phyloP scores from a whole-genome alignment of 2,113 vertebrate species.

The Athene cunicularia region DNA sequence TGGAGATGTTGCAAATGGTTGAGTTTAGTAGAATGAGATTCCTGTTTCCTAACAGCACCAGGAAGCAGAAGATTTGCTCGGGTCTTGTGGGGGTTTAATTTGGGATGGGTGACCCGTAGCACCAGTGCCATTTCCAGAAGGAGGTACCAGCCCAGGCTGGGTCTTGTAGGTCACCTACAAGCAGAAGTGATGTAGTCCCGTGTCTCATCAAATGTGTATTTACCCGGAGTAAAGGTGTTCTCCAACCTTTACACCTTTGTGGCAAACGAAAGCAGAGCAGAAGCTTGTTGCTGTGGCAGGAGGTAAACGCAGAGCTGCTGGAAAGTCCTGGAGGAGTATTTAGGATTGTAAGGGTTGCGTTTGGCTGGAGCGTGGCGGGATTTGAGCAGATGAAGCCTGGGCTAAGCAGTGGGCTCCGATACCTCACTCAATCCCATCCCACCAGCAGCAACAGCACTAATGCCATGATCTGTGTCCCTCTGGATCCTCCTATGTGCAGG shows the following conservation, averaged over 20 bases:
- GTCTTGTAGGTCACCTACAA: not conserved
- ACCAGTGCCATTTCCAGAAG: not conserved
- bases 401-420: not conserved
- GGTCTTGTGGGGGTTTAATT: not conserved
- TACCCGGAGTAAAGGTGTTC: not conserved
- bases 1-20: not conserved
- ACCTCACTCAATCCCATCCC: not conserved
- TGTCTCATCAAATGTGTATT: not conserved
- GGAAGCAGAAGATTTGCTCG: not conserved
- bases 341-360: not conserved
- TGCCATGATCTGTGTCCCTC: fast-evolving
- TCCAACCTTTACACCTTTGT: not conserved
- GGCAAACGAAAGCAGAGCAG: not conserved
- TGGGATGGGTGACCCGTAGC: not conserved
- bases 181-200: not conserved
- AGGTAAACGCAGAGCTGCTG: not conserved
- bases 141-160: not conserved
- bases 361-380: fast-evolving
- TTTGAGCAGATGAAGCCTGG: not conserved
- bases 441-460: not conserved
- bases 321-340: not conserved
- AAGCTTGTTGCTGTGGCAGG: not conserved
- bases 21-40: not conserved
- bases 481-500: fast-evolving
- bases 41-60: not conserved